Conservation (phyloP, 2,888 invertebrate species). For the Adineta ricciae region DNA sequence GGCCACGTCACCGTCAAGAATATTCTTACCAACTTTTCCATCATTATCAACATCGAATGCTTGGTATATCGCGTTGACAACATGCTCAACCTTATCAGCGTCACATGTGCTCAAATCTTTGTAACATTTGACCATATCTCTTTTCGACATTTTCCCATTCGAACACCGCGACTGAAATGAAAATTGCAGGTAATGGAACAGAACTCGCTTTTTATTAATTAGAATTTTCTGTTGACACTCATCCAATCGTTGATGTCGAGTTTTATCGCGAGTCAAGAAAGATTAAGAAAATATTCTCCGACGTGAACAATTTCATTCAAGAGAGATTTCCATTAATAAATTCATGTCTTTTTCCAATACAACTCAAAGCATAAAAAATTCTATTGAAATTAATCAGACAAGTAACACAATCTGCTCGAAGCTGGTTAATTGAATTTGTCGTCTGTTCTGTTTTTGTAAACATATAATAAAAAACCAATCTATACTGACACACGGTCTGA, state of each 20-base stretch:
- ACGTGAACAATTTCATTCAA: neutral
- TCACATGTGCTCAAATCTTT: neutral
- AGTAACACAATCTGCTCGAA: too few relatives aligned
- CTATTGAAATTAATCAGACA: too few relatives aligned
- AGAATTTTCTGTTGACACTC: neutral
- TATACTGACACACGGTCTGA: too few relatives aligned
- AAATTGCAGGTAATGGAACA: too few relatives aligned
- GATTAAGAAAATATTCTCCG: too few relatives aligned
- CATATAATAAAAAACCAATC: too few relatives aligned
- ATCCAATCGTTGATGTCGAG: neutral
- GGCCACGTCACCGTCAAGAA: too few relatives aligned
- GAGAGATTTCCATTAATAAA: neutral
- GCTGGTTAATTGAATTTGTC: too few relatives aligned
- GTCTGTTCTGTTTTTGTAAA: too few relatives aligned
- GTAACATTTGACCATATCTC: constrained; percentile 6
- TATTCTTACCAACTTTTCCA: constrained; percentile 9
- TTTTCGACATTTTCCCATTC: constrained; percentile 1
- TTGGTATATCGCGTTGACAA: neutral
- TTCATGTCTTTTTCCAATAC: neutral
- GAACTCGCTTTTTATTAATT: too few relatives aligned
- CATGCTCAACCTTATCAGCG: constrained; percentile 5
- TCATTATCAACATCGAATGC: neutral
- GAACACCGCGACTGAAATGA: neutral
- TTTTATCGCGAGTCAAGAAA: neutral
- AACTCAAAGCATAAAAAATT: neutral